Evolutionary conservation across 2,888 invertebrate genomes (phyloP).

Genomic region (Polylopha cassiicola): DNA sequence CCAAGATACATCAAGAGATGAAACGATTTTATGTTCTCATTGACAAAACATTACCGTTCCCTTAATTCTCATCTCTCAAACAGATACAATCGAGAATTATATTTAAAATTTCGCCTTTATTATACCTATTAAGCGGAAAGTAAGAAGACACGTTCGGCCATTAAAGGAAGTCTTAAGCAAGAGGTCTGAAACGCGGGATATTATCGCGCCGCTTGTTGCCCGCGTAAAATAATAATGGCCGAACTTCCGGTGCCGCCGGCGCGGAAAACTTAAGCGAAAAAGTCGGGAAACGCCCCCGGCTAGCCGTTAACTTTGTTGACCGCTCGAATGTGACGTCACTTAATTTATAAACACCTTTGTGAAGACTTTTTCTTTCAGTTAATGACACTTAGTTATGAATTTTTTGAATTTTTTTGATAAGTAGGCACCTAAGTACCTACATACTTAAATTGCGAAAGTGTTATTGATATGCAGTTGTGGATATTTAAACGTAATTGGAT

Average conservation of each 20-base stretch:
- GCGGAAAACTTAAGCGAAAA: conserved; percentile 73
- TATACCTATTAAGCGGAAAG: conserved; percentile 72
- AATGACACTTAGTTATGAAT: conserved; percentile 63
- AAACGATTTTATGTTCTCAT: too few species aligned
- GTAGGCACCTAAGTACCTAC: too few species aligned
- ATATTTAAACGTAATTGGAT: too few species aligned
- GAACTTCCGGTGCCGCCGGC: conserved; percentile 78
- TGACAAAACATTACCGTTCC: too few species aligned
- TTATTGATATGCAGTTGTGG: too few species aligned
- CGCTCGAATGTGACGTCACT: conserved; percentile 71
- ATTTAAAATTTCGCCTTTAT: conserved; percentile 64
- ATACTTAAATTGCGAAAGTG: too few species aligned
- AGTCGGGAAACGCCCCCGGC: conserved; percentile 72
- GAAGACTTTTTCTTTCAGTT: conserved; percentile 51
- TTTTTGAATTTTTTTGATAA: too few species aligned
- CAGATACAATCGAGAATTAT: conserved; percentile 37
- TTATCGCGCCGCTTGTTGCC: conserved; percentile 78
- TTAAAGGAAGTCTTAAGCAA: conserved; percentile 59
- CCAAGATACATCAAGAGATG: too few species aligned
- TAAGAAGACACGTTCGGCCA: conserved; percentile 73
- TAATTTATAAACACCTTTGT: conserved; percentile 74
- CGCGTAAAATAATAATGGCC: conserved; percentile 78
- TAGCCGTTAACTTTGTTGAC: conserved; percentile 65
- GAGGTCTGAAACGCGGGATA: conserved; percentile 66
- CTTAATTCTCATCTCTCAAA: too few species aligned